Evolutionary conservation across 2,888 invertebrate species (phyloP).

Genomic region (Amiota minor): DNA sequence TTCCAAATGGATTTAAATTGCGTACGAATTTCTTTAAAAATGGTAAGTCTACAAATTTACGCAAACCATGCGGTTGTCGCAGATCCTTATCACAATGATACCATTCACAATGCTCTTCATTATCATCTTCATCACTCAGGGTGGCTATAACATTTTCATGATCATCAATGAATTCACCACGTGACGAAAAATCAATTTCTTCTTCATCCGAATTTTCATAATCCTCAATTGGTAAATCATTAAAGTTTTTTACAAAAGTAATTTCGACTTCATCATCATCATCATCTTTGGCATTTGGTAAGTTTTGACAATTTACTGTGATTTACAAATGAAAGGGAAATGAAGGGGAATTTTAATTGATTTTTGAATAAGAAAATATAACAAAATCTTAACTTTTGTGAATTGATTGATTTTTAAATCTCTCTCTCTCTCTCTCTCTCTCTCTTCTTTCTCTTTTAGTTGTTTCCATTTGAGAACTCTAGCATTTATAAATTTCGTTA

Average conservation of each 20-base stretch:
- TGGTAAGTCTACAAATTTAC: constrained; percentile 56
- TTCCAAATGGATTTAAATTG: constrained; percentile 61
- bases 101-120: constrained; percentile 56
- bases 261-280: background rate
- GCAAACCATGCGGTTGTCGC: constrained; percentile 52
- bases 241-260: background rate
- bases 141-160: constrained; percentile 40
- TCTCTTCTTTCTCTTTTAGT: too few relatives aligned
- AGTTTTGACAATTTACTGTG: too few relatives aligned
- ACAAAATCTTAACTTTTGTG: too few relatives aligned
- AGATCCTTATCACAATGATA: constrained; percentile 64
- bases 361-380: too few relatives aligned
- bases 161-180: constrained; percentile 28
- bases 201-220: constrained; percentile 14
- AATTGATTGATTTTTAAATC: too few relatives aligned
- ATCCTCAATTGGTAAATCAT: background rate
- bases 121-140: constrained; percentile 56
- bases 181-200: background rate
- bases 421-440: too few relatives aligned
- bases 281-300: background rate
- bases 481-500: too few relatives aligned
- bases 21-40: constrained; percentile 61
- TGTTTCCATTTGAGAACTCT: too few relatives aligned
- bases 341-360: too few relatives aligned
- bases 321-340: too few relatives aligned